Percentiles rank a stretch among this genome's conserved stretches.
Conservation (phyloP, 1,140 invertebrate species). For the Scaptomyza graminum region DNA sequence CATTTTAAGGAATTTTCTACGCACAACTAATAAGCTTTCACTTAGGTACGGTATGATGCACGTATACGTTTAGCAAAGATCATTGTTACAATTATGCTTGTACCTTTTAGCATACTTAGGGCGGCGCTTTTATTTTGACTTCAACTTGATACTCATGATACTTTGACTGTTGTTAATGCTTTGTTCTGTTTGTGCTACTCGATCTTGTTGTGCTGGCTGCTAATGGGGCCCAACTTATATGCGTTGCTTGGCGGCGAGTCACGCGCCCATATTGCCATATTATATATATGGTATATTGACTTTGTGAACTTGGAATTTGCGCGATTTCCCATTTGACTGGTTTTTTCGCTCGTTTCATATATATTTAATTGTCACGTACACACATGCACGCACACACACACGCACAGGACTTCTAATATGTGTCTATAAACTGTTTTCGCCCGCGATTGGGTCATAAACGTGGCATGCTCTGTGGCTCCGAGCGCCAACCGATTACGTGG, state of each 20-base stretch:
- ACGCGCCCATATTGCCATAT: slow-evolving; percentile 45
- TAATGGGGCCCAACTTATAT: slow-evolving; percentile 63
- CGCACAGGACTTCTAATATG: slow-evolving; percentile 54
- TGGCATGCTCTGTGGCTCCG: slow-evolving; percentile 15
- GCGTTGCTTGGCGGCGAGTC: slow-evolving; percentile 57
- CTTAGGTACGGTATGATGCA: too few relatives aligned
- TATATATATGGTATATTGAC: slow-evolving; percentile 31
- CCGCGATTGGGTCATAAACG: slow-evolving; percentile 61
- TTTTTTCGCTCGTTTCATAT: slow-evolving; percentile 63
- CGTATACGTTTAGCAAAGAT: too few relatives aligned
- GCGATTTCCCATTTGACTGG: neutral
- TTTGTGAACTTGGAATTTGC: slow-evolving; percentile 36
- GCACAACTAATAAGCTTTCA: too few relatives aligned
- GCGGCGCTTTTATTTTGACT: too few relatives aligned
- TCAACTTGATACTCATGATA: too few relatives aligned
- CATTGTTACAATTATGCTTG: too few relatives aligned
- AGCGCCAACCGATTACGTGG: slow-evolving; percentile 32
- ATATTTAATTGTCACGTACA: slow-evolving; percentile 82
- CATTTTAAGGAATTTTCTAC: too few relatives aligned
- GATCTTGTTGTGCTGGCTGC: slow-evolving; percentile 30
- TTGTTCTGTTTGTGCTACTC: slow-evolving; percentile 12
- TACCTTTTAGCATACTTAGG: too few relatives aligned
- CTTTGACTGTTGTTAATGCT: too few relatives aligned
- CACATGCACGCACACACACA: slow-evolving; percentile 13
- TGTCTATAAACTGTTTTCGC: slow-evolving; percentile 69